These are phyloP conservation scores for Rhadina sibilatrix DNA, from an alignment of 2,113 vertebrate species.

Conservation along the genomic window DNA sequence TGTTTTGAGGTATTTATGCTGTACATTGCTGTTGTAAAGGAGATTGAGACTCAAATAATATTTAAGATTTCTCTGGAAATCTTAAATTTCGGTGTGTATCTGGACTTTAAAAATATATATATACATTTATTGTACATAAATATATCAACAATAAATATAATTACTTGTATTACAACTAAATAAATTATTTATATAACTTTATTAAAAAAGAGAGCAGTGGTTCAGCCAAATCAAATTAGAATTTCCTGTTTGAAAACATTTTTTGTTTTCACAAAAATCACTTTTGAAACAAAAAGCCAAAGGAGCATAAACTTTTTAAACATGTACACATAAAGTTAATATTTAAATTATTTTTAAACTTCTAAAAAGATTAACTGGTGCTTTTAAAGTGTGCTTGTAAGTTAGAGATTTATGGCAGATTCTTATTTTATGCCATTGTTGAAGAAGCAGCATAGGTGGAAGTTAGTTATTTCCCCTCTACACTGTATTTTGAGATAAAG, in stretches of 20 bases:
- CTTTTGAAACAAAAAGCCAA: constrained; percentile 2
- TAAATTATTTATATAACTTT: too few species aligned
- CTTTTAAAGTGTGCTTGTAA: constrained; percentile 20
- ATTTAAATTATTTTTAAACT: constrained; percentile 20
- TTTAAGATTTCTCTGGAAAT: not conserved
- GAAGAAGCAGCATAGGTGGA: not conserved
- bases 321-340: not conserved
- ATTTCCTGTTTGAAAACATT: not conserved
- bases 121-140: not conserved
- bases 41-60: not conserved
- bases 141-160: not conserved
- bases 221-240: not conserved
- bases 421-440: not conserved
- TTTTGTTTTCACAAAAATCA: not conserved
- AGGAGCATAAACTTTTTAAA: not conserved
- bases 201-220: not conserved
- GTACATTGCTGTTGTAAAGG: not conserved
- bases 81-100: not conserved
- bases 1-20: not conserved
- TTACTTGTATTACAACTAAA: not conserved
- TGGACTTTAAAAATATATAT: not conserved
- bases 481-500: not conserved
- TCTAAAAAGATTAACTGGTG: not conserved
- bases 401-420: not conserved
- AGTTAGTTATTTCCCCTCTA: not conserved